Evolutionary conservation across 2,113 vertebrate genomes (phyloP).

Genomic region (Grammomys dolichurus): DNA sequence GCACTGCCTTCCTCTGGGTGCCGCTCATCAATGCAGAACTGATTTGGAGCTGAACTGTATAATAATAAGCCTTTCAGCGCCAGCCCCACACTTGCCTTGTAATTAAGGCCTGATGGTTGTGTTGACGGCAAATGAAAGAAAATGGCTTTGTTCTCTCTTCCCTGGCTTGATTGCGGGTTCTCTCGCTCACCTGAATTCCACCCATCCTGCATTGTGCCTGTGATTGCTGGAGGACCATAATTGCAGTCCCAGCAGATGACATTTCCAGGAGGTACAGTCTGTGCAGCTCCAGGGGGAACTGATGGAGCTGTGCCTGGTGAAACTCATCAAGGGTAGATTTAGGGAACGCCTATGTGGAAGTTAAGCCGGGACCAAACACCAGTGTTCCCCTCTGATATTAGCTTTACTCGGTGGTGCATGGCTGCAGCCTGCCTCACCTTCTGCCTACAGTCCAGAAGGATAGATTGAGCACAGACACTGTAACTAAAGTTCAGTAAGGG

Average conservation of each 20-base stretch:
- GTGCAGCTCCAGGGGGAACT: slow-evolving; percentile 87
- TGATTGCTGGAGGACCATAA: slow-evolving; percentile 92
- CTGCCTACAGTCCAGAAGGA: slow-evolving; percentile 64
- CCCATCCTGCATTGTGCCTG: slow-evolving; percentile 89
- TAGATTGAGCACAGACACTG: slow-evolving; percentile 45
- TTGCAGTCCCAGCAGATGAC: slow-evolving; percentile 91
- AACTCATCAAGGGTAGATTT: slow-evolving; percentile 90
- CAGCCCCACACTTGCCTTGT: slow-evolving; percentile 90
- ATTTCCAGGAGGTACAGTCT: slow-evolving; percentile 89
- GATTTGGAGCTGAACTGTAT: slow-evolving; percentile 89
- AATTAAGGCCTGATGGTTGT: slow-evolving; percentile 93
- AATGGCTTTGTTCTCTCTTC: slow-evolving; percentile 93
- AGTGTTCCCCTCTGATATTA: slow-evolving; percentile 87
- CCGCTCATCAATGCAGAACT: slow-evolving; percentile 90
- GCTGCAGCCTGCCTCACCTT: slow-evolving; percentile 81
- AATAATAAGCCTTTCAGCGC: slow-evolving; percentile 92
- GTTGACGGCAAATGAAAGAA: slow-evolving; percentile 92
- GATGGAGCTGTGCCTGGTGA: slow-evolving; percentile 86
- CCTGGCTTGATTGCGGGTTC: slow-evolving; percentile 92
- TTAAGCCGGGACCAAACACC: slow-evolving; percentile 84
- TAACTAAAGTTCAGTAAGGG: slow-evolving; percentile 50
- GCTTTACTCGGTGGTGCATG: slow-evolving; percentile 75
- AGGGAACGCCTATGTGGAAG: slow-evolving; percentile 87
- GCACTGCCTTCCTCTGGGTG: slow-evolving; percentile 85
- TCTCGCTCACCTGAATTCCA: slow-evolving; percentile 92